Conservation (phyloP, 2,797 vertebrate species). For the Pseudochaenichthys georgianus region DNA sequence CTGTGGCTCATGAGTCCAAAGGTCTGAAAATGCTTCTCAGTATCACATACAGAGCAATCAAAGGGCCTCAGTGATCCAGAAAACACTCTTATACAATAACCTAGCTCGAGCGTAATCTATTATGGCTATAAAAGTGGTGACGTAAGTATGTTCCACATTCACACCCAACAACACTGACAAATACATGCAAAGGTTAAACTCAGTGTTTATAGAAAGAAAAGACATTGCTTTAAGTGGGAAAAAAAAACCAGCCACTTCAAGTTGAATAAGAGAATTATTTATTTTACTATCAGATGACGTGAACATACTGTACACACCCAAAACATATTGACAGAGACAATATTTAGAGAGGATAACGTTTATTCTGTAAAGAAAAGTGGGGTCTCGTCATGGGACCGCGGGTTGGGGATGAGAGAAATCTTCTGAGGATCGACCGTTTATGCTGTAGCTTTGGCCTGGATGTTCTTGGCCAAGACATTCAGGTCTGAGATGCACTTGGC, state of each 20-base stretch:
- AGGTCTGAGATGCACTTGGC: conserved; percentile 95
- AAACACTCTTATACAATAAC: conserved; percentile 18
- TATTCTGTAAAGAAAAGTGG: conserved; percentile 76
- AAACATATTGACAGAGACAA: conserved; percentile 72
- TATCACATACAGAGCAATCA: conserved; percentile 30
- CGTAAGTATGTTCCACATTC: not conserved
- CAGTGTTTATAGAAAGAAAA: not conserved
- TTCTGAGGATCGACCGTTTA: conserved; percentile 65
- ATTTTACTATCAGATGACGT: conserved; percentile 79
- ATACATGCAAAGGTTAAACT: not conserved
- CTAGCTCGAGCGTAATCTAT: not conserved
- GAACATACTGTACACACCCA: conserved; percentile 85
- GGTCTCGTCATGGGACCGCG: conserved; percentile 60
- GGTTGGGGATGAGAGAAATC: conserved; percentile 39
- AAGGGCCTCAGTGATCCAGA: conserved; percentile 39
- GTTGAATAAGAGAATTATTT: conserved; percentile 83
- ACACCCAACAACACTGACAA: not conserved
- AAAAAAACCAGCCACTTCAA: conserved; percentile 12
- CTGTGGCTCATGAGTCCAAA: conserved; percentile 73
- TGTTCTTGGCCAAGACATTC: conserved; percentile 88
- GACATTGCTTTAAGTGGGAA: not conserved
- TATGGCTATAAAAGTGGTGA: not conserved
- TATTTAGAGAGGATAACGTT: conserved; percentile 76
- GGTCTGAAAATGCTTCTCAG: conserved; percentile 54
- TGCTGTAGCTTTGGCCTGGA: conserved; percentile 77